These are phyloP conservation scores for Macropus fuliginosus DNA, from an alignment of 2,797 vertebrate genomes.

Conservation along the genomic window DNA sequence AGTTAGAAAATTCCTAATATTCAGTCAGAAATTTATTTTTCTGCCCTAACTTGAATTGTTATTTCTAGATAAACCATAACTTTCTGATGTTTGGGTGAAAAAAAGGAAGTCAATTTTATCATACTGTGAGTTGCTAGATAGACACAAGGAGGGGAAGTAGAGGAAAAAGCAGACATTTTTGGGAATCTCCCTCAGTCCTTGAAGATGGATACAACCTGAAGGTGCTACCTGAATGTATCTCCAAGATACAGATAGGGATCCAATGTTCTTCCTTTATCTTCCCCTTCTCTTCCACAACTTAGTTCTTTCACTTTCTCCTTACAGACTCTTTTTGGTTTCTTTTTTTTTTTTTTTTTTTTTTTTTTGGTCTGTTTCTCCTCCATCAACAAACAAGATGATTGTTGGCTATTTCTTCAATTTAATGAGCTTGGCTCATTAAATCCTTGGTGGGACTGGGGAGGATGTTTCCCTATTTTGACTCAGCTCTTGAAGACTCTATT, in stretches of 20 bases:
- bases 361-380: background rate
- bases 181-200: background rate
- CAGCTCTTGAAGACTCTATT: background rate
- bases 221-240: background rate
- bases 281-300: background rate
- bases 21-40: background rate
- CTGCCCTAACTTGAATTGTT: background rate
- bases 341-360: too few relatives aligned
- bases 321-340: background rate
- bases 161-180: background rate
- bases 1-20: background rate
- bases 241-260: background rate
- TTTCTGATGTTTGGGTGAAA: background rate
- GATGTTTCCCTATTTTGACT: background rate
- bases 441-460: background rate
- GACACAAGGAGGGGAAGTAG: background rate
- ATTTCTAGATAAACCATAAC: background rate
- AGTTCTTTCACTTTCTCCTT: background rate
- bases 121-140: background rate
- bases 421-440: background rate
- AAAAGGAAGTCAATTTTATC: background rate
- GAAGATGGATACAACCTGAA: background rate
- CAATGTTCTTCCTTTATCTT: background rate
- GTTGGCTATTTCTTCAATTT: background rate
- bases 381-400: background rate